A percentile compares a stretch with the other conserved stretches of the same genome.
phyloP scores from a whole-genome alignment of 2,888 invertebrate species.

The Drosophila subquinaria region DNA sequence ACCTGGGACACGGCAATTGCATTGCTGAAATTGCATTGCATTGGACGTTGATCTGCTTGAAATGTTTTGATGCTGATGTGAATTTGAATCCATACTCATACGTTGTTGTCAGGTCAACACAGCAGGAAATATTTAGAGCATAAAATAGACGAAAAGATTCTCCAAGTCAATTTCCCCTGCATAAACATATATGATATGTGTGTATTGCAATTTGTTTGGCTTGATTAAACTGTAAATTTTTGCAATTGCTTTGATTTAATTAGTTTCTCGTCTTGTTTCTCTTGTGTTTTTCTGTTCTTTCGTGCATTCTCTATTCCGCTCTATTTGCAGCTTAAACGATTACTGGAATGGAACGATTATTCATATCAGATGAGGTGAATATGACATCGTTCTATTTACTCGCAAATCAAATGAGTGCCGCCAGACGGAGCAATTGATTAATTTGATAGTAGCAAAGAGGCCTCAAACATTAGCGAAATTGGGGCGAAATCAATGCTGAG shows the following conservation, averaged over 20 bases:
- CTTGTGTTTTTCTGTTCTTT: not conserved
- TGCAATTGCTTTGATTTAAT: slow-evolving; percentile 76
- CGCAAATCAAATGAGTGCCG: not conserved
- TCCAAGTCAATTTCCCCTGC: slow-evolving; percentile 22
- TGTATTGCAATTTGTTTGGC: slow-evolving; percentile 45
- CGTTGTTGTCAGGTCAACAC: slow-evolving; percentile 42
- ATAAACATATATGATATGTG: not conserved
- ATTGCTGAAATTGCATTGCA: slow-evolving; percentile 25
- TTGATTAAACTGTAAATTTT: slow-evolving; percentile 70
- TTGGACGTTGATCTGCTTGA: slow-evolving; percentile 9
- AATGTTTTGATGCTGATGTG: not conserved
- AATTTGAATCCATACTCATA: not conserved
- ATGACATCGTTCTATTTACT: slow-evolving; percentile 2
- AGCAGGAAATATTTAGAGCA: slow-evolving; percentile 74
- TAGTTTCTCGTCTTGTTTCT: slow-evolving; percentile 43
- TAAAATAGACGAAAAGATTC: slow-evolving; percentile 16
- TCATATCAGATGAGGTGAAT: slow-evolving; percentile 23
- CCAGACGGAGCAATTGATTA: not conserved
- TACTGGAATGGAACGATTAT: slow-evolving; percentile 21
- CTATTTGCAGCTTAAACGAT: slow-evolving; percentile 21
- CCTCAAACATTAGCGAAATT: not conserved
- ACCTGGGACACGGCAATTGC: slow-evolving; percentile 32
- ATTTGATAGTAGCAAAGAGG: not conserved
- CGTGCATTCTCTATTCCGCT: slow-evolving; percentile 14
- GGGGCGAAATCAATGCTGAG: not conserved